Evolutionary conservation across 2,797 vertebrate species (phyloP).

Genomic region (Galagoides demidoff): DNA sequence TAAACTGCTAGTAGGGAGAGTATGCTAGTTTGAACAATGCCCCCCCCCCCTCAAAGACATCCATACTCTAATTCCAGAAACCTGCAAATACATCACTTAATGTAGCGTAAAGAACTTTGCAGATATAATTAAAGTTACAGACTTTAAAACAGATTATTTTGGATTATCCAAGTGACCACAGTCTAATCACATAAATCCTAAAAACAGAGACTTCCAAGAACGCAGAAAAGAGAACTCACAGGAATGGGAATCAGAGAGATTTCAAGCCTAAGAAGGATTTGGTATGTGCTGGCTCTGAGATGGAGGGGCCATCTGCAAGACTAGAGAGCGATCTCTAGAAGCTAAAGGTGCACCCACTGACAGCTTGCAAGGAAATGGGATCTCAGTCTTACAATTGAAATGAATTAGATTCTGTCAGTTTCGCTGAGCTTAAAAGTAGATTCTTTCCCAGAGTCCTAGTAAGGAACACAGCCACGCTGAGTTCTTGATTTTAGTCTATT

Average conservation of each 20-base stretch:
- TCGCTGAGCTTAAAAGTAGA: background rate
- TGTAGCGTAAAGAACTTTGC: background rate
- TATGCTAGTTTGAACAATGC: background rate
- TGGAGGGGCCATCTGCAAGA: fast-evolving
- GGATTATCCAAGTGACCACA: background rate
- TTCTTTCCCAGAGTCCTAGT: background rate
- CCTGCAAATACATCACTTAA: background rate
- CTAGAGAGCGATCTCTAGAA: background rate
- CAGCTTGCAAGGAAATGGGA: background rate
- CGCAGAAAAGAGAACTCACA: background rate
- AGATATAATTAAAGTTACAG: background rate
- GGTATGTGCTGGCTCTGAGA: background rate
- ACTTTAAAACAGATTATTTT: background rate
- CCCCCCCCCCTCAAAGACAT: background rate
- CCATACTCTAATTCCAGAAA: background rate
- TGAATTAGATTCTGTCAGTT: background rate
- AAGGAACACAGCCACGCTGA: background rate
- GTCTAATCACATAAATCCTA: background rate
- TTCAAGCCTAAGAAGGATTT: background rate
- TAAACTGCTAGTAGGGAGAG: background rate
- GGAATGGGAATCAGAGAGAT: background rate
- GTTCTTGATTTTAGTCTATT: background rate
- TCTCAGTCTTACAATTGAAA: background rate
- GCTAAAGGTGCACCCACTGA: background rate
- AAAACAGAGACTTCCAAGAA: background rate